Conservation (phyloP, 2,113 vertebrate genomes). For the Tychaedon coryphoeus region DNA sequence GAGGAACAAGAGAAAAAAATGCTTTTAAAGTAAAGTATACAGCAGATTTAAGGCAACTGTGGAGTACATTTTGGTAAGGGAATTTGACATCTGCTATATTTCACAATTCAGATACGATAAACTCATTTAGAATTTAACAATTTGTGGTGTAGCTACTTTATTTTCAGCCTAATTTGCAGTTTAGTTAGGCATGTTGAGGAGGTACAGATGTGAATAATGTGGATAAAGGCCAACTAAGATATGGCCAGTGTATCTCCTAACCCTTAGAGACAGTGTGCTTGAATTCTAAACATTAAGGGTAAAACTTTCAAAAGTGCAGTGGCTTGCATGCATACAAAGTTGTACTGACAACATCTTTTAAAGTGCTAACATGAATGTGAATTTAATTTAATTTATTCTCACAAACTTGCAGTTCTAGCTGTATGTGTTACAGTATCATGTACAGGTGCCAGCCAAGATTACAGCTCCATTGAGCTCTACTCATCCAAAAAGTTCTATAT, state of each 20-base stretch:
- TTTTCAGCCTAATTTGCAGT: constrained; percentile 3
- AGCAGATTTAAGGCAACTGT: not conserved
- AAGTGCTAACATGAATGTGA: constrained; percentile 53
- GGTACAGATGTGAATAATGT: not conserved
- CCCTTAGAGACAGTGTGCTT: not conserved
- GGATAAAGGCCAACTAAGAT: not conserved
- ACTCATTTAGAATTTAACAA: not conserved
- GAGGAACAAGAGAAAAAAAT: not conserved
- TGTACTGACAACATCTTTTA: constrained; percentile 58
- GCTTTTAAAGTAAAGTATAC: not conserved
- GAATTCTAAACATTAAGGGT: constrained; percentile 10
- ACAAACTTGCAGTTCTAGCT: constrained; percentile 49
- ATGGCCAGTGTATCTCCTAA: not conserved
- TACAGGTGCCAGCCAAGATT: constrained; percentile 63
- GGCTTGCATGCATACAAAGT: constrained; percentile 35
- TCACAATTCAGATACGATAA: not conserved
- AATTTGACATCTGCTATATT: not conserved
- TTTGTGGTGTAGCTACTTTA: not conserved
- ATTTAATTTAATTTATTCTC: constrained; percentile 62
- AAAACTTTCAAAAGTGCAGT: constrained; percentile 59
- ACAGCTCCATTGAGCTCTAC: constrained; percentile 2
- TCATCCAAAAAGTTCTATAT: constrained; percentile 44
- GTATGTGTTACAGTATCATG: constrained; percentile 52
- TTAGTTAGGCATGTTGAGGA: not conserved
- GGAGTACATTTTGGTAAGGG: not conserved